Percentiles rank a stretch among this genome's conserved stretches.
phyloP scores from a whole-genome alignment of 2,113 vertebrate genomes.

The Arenaria interpres region DNA sequence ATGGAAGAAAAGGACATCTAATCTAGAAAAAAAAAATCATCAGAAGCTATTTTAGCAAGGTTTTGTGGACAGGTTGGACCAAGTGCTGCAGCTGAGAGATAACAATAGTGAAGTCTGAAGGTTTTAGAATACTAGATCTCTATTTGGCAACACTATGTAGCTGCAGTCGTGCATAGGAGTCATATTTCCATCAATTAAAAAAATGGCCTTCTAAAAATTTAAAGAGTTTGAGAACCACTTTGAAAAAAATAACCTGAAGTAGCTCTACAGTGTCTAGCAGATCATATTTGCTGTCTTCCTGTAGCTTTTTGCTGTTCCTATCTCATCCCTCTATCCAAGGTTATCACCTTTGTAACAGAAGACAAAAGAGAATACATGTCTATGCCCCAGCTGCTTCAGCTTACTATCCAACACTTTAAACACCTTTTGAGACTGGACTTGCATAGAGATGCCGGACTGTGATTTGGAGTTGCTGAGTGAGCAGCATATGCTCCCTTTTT shows the following conservation, averaged over 20 bases:
- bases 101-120: background rate
- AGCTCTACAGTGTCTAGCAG: background rate
- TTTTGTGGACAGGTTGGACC: background rate
- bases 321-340: background rate
- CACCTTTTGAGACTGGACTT: background rate
- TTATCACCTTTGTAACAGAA: background rate
- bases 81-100: background rate
- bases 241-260: background rate
- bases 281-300: background rate
- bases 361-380: background rate
- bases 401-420: background rate
- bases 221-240: background rate
- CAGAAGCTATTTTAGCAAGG: background rate
- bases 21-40: background rate
- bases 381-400: background rate
- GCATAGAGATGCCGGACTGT: background rate
- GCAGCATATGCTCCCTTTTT: background rate
- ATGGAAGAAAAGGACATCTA: background rate
- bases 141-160: background rate
- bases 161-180: background rate
- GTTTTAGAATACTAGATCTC: background rate
- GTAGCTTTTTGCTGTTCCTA: background rate
- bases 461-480: background rate
- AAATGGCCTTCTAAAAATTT: background rate
- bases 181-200: background rate